These are phyloP conservation scores for Scolopax mira DNA, from an alignment of 2,113 vertebrate species.

Conservation along the genomic window DNA sequence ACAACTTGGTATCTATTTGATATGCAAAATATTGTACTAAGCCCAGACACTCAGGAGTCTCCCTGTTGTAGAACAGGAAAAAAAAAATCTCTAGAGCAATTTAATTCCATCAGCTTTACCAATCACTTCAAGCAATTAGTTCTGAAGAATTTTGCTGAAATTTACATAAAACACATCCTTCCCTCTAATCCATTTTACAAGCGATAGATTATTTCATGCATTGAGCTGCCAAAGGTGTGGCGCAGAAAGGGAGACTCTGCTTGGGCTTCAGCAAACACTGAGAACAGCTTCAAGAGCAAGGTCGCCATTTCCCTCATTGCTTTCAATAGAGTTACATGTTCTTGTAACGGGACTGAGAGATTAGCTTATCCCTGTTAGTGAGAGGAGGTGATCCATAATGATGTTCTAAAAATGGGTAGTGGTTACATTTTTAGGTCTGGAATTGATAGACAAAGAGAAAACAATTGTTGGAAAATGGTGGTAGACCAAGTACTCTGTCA, in stretches of 20 bases:
- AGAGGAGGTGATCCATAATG: background rate
- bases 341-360: background rate
- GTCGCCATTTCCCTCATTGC: background rate
- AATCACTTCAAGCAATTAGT: background rate
- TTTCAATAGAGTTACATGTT: background rate
- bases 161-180: background rate
- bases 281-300: background rate
- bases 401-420: background rate
- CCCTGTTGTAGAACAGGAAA: background rate
- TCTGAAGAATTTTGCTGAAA: background rate
- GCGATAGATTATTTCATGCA: background rate
- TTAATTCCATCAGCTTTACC: background rate
- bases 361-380: background rate
- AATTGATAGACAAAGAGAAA: background rate
- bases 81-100: background rate
- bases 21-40: background rate
- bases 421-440: background rate
- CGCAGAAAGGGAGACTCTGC: background rate
- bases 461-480: background rate
- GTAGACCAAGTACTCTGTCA: fast-evolving
- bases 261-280: background rate
- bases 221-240: background rate
- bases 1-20: background rate
- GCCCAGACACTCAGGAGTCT: background rate
- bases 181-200: background rate